A percentile compares a stretch with the other conserved stretches of the same genome.
phyloP scores from a whole-genome alignment of 2,888 invertebrate species.

The Macaria liturata region DNA sequence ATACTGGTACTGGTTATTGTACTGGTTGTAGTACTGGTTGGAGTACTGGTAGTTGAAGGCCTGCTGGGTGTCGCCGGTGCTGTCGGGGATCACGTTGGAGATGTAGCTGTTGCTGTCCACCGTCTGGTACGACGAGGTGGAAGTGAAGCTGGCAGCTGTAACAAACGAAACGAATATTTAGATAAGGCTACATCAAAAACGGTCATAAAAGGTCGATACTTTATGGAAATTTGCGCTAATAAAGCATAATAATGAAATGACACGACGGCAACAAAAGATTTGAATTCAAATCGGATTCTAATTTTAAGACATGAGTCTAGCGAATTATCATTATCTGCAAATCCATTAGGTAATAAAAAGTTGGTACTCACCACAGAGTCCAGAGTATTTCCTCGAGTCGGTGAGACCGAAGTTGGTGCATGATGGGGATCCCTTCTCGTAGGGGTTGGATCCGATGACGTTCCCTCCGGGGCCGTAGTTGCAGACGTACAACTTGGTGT shows the following conservation, averaged over 20 bases:
- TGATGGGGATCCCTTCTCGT: slow-evolving; percentile 88
- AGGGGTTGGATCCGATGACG: slow-evolving; percentile 89
- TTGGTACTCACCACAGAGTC: slow-evolving; percentile 88
- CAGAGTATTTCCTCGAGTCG: slow-evolving; percentile 88
- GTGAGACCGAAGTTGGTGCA: slow-evolving; percentile 88
- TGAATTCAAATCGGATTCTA: slow-evolving; percentile 27
- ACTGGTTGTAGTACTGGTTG: slow-evolving; percentile 58
- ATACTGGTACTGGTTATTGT: slow-evolving; percentile 63
- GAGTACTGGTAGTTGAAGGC: slow-evolving; percentile 63
- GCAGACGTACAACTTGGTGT: slow-evolving; percentile 92
- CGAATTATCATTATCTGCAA: background rate
- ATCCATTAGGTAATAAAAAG: no score
- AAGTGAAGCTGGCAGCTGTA: slow-evolving; percentile 69
- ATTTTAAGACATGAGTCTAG: slow-evolving; percentile 33
- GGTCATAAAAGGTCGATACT: slow-evolving; percentile 29
- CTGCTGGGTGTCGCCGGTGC: slow-evolving; percentile 67
- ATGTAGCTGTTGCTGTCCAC: slow-evolving; percentile 76
- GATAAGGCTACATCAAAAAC: slow-evolving; percentile 26
- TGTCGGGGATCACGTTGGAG: slow-evolving; percentile 81
- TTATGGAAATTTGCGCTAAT: slow-evolving; percentile 35
- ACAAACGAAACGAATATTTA: slow-evolving; percentile 43
- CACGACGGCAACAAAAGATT: slow-evolving; percentile 17
- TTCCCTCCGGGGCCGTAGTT: slow-evolving; percentile 94
- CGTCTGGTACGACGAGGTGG: slow-evolving; percentile 68
- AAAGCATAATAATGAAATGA: slow-evolving; percentile 32